These are phyloP conservation scores for Casuarius casuarius DNA, from an alignment of 2,113 vertebrate genomes.

Conservation along the genomic window DNA sequence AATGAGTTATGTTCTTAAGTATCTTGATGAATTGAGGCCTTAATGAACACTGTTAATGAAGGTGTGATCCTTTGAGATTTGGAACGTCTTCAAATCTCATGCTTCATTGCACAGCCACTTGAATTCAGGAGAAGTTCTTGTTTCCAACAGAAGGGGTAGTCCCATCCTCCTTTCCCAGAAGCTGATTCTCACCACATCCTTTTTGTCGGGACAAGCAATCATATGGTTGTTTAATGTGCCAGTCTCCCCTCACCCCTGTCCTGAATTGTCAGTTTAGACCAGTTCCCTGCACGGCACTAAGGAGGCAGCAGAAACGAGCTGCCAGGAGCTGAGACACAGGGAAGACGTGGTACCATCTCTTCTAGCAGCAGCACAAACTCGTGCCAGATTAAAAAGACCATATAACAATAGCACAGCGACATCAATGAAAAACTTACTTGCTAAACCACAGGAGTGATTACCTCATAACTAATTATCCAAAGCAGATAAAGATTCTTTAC, in stretches of 20 bases:
- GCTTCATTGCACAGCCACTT: neutral
- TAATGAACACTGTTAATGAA: neutral
- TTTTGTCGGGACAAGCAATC: neutral
- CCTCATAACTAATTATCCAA: neutral
- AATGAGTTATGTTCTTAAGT: neutral
- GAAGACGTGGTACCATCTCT: neutral
- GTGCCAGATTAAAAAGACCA: neutral
- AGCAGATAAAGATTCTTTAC: neutral
- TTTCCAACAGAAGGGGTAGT: neutral
- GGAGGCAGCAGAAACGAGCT: neutral
- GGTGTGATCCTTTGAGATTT: neutral
- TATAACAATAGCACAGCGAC: neutral
- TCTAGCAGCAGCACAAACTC: neutral
- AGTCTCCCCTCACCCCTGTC: neutral
- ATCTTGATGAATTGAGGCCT: neutral
- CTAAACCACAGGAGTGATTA: neutral
- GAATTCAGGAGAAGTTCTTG: neutral
- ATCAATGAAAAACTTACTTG: neutral
- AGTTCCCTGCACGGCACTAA: neutral
- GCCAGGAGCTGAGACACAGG: neutral
- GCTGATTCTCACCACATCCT: fast-evolving
- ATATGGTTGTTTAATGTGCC: fast-evolving
- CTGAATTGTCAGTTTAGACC: neutral
- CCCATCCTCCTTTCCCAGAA: neutral
- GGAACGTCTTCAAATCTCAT: neutral